phyloP scores from a whole-genome alignment of 2,797 vertebrate genomes.

The Pampus argenteus region DNA sequence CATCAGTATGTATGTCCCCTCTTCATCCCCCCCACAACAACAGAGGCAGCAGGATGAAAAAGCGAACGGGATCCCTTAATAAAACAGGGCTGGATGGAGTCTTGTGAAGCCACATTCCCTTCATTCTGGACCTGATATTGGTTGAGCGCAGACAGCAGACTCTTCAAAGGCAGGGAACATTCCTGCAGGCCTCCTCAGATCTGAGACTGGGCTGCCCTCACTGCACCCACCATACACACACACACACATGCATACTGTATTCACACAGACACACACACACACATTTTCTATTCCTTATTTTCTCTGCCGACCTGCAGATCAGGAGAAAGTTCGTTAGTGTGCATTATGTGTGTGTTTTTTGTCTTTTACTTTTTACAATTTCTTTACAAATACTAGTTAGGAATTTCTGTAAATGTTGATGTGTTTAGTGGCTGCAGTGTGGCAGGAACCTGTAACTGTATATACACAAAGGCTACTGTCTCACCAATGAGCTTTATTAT shows the following conservation, averaged over 20 bases:
- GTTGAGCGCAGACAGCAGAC: slow-evolving; percentile 77
- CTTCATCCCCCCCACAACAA: slow-evolving; percentile 73
- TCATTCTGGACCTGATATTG: slow-evolving; percentile 81
- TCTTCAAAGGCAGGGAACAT: slow-evolving; percentile 82
- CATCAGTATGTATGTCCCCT: slow-evolving; percentile 78
- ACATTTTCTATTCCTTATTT: slow-evolving; percentile 25
- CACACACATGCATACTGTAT: slow-evolving; percentile 4
- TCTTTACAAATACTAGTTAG: too few relatives aligned
- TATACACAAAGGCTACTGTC: neutral
- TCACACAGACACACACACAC: slow-evolving; percentile 18
- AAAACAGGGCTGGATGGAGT: slow-evolving; percentile 79
- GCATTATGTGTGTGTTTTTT: neutral
- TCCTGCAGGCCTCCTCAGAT: slow-evolving; percentile 81
- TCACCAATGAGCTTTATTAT: neutral
- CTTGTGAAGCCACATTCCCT: slow-evolving; percentile 82
- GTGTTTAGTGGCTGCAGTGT: slow-evolving; percentile 7
- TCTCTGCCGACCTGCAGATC: slow-evolving; percentile 8
- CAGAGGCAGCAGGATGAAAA: slow-evolving; percentile 76
- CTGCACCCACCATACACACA: slow-evolving; percentile 51
- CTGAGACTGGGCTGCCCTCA: slow-evolving; percentile 70
- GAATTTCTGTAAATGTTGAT: neutral
- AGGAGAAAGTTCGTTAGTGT: slow-evolving; percentile 7
- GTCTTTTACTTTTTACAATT: too few relatives aligned
- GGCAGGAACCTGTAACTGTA: neutral
- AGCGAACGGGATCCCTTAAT: slow-evolving; percentile 79